phyloP scores from a whole-genome alignment of 2,888 invertebrate genomes.

The Watsonalla binaria region DNA sequence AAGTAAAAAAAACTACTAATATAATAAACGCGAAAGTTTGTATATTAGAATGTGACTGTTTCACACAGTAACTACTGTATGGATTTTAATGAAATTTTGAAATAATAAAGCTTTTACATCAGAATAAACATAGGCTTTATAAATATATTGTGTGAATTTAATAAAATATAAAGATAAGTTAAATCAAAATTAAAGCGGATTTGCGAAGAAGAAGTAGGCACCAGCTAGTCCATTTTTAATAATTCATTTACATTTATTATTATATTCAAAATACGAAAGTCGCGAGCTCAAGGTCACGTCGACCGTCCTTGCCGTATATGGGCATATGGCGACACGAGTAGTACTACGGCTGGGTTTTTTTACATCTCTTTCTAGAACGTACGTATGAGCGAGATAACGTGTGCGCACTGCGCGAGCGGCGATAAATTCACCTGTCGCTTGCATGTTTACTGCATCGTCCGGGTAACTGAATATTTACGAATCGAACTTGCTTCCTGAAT shows the following conservation, averaged over 20 bases:
- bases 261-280: constrained; percentile 37
- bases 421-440: constrained; percentile 21
- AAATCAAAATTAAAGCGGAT: no score
- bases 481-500: constrained; percentile 21
- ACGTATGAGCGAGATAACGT: constrained; percentile 8
- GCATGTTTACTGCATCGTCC: constrained; percentile 22
- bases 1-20: no score
- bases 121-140: no score
- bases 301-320: constrained; percentile 62
- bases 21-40: no score
- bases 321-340: constrained; percentile 39
- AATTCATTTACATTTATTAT: constrained; percentile 7
- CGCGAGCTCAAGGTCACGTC: constrained; percentile 39
- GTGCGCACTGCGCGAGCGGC: constrained; percentile 11
- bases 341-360: constrained; percentile 17
- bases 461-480: constrained; percentile 18
- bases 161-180: no score
- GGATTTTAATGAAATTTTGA: no score
- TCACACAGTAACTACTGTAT: no score
- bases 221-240: neutral
- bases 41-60: no score
- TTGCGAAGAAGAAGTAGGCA: no score
- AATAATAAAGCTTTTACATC: no score
- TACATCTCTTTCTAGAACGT: constrained; percentile 19
- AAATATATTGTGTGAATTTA: no score